phyloP scores from a whole-genome alignment of 2,113 vertebrate genomes.

The Bubalus kerabau region DNA sequence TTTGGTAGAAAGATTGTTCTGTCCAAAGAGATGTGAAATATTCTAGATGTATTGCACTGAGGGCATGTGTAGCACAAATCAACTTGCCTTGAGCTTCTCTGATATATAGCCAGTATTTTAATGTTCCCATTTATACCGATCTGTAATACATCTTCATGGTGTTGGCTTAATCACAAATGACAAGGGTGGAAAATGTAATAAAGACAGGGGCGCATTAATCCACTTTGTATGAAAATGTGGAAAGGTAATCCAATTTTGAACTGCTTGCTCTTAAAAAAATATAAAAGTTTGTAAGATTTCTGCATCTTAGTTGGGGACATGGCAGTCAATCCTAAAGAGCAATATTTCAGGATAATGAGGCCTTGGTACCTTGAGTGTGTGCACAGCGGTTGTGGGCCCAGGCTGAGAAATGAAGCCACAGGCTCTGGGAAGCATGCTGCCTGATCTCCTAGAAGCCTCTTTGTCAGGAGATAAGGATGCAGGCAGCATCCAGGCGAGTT shows the following conservation, averaged over 20 bases:
- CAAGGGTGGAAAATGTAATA: slow-evolving; percentile 85
- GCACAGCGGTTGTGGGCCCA: slow-evolving; percentile 3
- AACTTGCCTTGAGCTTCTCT: slow-evolving; percentile 73
- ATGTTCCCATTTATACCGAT: slow-evolving; percentile 74
- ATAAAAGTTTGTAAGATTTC: slow-evolving; percentile 66
- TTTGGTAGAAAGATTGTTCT: slow-evolving; percentile 61
- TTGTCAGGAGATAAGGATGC: not conserved
- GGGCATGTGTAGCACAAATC: slow-evolving; percentile 71
- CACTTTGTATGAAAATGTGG: slow-evolving; percentile 85
- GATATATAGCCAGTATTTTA: slow-evolving; percentile 70
- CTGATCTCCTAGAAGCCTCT: not conserved
- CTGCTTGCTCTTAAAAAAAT: slow-evolving; percentile 77
- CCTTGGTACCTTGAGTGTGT: slow-evolving; percentile 22
- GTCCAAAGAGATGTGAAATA: slow-evolving; percentile 63
- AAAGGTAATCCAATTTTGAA: slow-evolving; percentile 84
- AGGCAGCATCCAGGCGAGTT: fast-evolving
- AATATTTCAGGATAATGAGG: slow-evolving; percentile 61
- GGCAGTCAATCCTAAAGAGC: slow-evolving; percentile 66
- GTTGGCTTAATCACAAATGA: slow-evolving; percentile 82
- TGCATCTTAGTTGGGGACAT: slow-evolving; percentile 64
- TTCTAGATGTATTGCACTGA: slow-evolving; percentile 62
- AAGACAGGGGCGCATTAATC: slow-evolving; percentile 82
- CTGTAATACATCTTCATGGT: slow-evolving; percentile 81
- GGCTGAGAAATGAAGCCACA: slow-evolving; percentile 47
- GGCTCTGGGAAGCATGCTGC: not conserved